These are phyloP conservation scores for Latrodectus hesperus DNA, from an alignment of 2,888 invertebrate species.

Conservation along the genomic window DNA sequence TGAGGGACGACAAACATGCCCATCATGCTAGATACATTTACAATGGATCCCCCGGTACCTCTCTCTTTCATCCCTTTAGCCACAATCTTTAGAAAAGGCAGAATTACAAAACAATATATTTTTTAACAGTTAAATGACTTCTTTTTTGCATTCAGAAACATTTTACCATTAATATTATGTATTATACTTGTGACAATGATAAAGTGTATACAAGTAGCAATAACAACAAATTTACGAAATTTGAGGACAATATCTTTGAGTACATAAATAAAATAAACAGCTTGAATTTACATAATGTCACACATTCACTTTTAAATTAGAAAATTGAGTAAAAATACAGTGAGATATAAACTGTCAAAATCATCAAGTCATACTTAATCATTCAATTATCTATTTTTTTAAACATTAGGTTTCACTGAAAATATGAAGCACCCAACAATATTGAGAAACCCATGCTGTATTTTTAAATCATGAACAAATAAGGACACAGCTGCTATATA, in stretches of 20 bases:
- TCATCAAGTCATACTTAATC: too few relatives aligned
- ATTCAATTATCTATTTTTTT: too few relatives aligned
- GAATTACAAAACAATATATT: not conserved
- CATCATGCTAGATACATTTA: conserved; percentile 92
- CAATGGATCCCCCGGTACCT: conserved; percentile 85
- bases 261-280: not conserved
- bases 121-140: not conserved
- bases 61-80: conserved; percentile 83
- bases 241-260: not conserved
- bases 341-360: too few relatives aligned
- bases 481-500: too few relatives aligned
- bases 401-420: too few relatives aligned
- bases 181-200: not conserved
- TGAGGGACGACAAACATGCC: conserved; percentile 81
- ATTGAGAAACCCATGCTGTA: too few relatives aligned
- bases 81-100: conserved; percentile 77
- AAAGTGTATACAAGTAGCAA: not conserved
- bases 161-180: not conserved
- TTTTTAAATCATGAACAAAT: too few relatives aligned
- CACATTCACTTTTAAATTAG: too few relatives aligned
- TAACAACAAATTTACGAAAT: not conserved
- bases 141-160: not conserved
- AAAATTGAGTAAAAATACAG: too few relatives aligned
- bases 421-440: too few relatives aligned
- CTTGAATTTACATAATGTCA: too few relatives aligned